Conservation (phyloP, 2,113 vertebrate genomes). For the Aphelocoma coerulescens region DNA sequence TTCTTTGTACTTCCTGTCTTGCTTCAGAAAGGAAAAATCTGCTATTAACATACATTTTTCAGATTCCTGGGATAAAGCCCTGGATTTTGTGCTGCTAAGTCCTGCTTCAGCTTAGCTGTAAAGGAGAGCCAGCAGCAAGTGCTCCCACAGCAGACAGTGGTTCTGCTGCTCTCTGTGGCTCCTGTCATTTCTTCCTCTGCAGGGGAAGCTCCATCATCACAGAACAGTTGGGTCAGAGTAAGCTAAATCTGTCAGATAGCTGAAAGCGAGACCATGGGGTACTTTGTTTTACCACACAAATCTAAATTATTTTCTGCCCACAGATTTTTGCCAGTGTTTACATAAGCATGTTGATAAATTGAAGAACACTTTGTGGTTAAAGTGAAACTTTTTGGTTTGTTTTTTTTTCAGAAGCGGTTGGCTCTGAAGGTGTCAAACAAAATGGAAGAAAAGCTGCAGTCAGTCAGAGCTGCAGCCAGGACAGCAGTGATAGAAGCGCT, state of each 20-base stretch:
- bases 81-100: not conserved
- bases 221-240: not conserved
- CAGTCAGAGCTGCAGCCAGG: not conserved
- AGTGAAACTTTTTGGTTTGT: not conserved
- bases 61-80: not conserved
- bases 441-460: slow-evolving; percentile 48
- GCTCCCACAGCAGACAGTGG: not conserved
- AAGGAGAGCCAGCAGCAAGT: not conserved
- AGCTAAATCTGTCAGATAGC: not conserved
- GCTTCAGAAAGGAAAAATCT: not conserved
- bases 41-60: not conserved
- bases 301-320: not conserved
- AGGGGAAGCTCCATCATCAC: not conserved
- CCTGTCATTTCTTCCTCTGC: not conserved
- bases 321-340: slow-evolving; percentile 4
- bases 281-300: not conserved
- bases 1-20: not conserved
- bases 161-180: not conserved
- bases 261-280: not conserved
- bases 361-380: not conserved
- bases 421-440: slow-evolving; percentile 26
- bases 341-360: not conserved
- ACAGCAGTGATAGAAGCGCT: not conserved
- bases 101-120: not conserved
- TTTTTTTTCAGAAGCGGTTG: slow-evolving; percentile 17